Evolutionary conservation across 2,888 invertebrate species (phyloP), one percentile per base, ranked within the genome.

Genomic region (Epinotia demarniana): DNA sequence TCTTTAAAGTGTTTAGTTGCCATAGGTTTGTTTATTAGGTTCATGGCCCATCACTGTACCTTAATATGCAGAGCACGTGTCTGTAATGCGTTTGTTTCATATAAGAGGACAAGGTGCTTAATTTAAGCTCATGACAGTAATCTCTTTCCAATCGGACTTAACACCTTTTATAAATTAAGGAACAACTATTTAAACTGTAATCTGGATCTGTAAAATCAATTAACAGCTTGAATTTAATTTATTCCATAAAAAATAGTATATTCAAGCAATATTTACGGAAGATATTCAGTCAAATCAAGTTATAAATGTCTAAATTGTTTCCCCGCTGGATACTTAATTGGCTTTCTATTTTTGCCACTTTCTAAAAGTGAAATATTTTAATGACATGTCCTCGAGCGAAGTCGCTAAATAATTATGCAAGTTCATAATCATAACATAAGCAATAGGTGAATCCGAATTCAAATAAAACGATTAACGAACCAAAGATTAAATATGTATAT

Each of bases 311-410:
- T 57, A 73, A 68, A 73, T 73, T 69, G 55, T 73, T 55, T 68
- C 61, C 55, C 27, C 49, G 58, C 46, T 74, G 39, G 49, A 63
- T 61, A 63, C 19, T 64, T 64, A 70, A 70, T 64, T 64, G 49
- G 58, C 63, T 74, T 74, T 74, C 74, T 74, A 70, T 70, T 64
- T 69, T 74, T 74, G 63, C 49, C 58, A 53, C 64, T 74, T 75
- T 75, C 74, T 75, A 75, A 64, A 58, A 58, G 58, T 60, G 53
- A 63, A 63, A 70, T 74, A 58, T 70, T 53, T 64, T 64, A 64
- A 64, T 64, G 12, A 49, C 63, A 75, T 70, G 70, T 70, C 74
- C 70, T 75, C 70, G 60, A 75, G 74, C 74, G 63, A 61, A 62
- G 55, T 43, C 19, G 23, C 43, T 62, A 62, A 68, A 62, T 27